phyloP scores from a whole-genome alignment of 2,113 vertebrate species.

The Ginglymostoma cirratum region DNA sequence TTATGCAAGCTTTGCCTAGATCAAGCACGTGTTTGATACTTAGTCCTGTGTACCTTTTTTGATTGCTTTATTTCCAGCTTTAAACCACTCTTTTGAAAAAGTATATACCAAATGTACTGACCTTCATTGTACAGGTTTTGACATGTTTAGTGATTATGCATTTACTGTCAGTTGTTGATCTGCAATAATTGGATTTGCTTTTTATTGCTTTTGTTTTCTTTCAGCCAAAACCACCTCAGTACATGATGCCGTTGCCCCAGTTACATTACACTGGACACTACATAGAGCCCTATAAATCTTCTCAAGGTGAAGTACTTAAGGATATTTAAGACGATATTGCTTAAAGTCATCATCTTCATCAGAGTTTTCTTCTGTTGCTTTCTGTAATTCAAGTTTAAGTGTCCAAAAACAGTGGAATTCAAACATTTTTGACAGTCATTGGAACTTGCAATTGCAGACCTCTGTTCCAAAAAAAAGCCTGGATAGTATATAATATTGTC shows the following conservation, averaged over 20 bases:
- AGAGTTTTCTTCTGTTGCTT: neutral
- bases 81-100: neutral
- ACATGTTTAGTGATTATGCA: neutral
- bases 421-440: neutral
- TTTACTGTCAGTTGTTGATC: neutral
- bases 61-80: neutral
- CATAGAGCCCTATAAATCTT: conserved; percentile 82
- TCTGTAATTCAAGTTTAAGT: neutral
- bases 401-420: neutral
- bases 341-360: neutral
- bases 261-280: conserved; percentile 93
- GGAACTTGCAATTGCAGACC: neutral
- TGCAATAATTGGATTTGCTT: conserved; percentile 25
- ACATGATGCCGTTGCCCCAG: conserved; percentile 81
- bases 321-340: neutral
- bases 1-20: neutral
- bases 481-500: neutral
- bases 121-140: neutral
- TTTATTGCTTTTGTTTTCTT: conserved; percentile 41
- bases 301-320: conserved; percentile 71
- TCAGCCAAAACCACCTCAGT: conserved; percentile 83
- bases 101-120: neutral
- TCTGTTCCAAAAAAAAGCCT: neutral
- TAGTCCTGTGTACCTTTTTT: neutral
- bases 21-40: neutral